Evolutionary conservation across 37 sponge, comb jelly and placozoan species (phyloP).

Genomic region (Haliclona indistincta): DNA sequence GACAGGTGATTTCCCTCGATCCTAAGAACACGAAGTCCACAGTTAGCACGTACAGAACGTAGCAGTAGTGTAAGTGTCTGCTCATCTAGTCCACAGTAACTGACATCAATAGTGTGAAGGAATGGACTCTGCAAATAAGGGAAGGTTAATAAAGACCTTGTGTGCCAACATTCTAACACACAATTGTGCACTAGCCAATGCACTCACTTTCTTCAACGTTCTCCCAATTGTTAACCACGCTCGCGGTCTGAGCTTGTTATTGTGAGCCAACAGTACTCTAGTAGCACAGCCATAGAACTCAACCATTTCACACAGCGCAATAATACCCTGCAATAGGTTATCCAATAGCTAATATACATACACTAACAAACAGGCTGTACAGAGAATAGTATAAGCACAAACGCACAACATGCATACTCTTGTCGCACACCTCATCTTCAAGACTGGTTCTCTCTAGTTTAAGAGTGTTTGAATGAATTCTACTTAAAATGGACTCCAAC

Average conservation of each 20-base stretch:
- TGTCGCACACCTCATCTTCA: conserved; percentile 91
- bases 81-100: conserved; percentile 83
- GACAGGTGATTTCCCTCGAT: conserved; percentile 79
- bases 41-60: conserved; percentile 83
- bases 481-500: conserved; percentile 76
- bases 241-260: conserved; percentile 66
- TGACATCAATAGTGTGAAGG: conserved; percentile 68
- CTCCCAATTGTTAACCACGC: conserved; percentile 85
- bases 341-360: neutral
- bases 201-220: conserved; percentile 76
- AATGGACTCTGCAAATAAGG: conserved; percentile 58
- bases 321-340: conserved; percentile 63
- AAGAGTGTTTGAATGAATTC: conserved; percentile 64
- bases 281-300: conserved; percentile 90
- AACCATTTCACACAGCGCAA: conserved; percentile 92
- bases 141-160: neutral
- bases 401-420: neutral
- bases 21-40: conserved; percentile 65
- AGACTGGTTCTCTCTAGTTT: conserved; percentile 72
- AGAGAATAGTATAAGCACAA: neutral
- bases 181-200: neutral
- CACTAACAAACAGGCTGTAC: no score
- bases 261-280: conserved; percentile 54
- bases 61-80: conserved; percentile 76
- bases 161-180: neutral